A percentile compares a stretch with the other conserved stretches of the same genome.
Conservation (phyloP, 2,888 invertebrate genomes). For the Platynereis dumerilii region DNA sequence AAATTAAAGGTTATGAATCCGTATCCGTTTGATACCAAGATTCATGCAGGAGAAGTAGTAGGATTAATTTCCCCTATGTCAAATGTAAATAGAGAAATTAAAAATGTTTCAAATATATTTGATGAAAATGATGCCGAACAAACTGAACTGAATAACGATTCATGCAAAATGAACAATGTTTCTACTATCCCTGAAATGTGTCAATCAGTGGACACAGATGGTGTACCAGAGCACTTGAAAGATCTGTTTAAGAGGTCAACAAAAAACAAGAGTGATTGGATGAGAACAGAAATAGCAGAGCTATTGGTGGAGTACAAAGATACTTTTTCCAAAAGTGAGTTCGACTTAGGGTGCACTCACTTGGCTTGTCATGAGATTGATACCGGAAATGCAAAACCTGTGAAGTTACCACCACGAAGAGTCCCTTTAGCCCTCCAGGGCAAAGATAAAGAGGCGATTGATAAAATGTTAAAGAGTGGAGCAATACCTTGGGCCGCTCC, state of each 20-base stretch:
- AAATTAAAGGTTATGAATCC: too few species aligned
- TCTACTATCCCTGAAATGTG: too few species aligned
- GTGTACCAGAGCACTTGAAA: background rate
- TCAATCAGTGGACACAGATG: too few species aligned
- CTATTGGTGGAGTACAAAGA: background rate
- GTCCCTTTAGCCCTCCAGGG: background rate
- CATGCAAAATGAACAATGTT: too few species aligned
- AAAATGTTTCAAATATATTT: too few species aligned
- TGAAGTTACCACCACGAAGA: slow-evolving; percentile 7
- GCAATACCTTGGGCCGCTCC: slow-evolving; percentile 11
- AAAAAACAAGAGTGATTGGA: background rate
- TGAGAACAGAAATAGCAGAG: background rate
- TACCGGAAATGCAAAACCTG: slow-evolving; percentile 8
- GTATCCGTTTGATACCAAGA: too few species aligned
- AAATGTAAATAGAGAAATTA: too few species aligned
- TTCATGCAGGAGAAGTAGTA: too few species aligned
- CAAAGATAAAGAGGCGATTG: background rate
- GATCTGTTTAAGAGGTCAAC: background rate
- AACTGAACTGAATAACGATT: too few species aligned
- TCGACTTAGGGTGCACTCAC: slow-evolving; percentile 4
- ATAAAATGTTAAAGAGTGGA: background rate
- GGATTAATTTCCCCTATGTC: too few species aligned
- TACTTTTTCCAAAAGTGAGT: slow-evolving; percentile 1
- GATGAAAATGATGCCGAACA: too few species aligned
- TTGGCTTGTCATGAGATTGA: background rate